Conservation (phyloP, 2,888 invertebrate genomes). For the Dasypolia templi region DNA sequence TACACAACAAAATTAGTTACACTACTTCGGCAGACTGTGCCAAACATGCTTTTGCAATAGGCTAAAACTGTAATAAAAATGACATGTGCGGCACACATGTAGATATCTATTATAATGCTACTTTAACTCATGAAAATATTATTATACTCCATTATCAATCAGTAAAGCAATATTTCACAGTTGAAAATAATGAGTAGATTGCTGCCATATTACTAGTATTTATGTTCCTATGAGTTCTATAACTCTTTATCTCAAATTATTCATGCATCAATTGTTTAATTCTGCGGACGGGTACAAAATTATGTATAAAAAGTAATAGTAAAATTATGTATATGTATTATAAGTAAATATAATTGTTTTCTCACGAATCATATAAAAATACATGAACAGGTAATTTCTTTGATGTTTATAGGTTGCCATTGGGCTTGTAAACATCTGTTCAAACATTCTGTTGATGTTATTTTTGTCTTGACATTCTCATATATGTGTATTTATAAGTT, state of each 20-base stretch:
- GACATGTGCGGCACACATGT: neutral
- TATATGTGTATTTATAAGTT: neutral
- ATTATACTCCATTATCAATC: neutral
- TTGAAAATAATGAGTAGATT: neutral
- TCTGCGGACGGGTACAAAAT: neutral
- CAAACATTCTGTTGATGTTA: neutral
- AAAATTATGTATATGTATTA: too few species aligned
- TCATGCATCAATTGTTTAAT: neutral
- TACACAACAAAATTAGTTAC: slow-evolving; percentile 41
- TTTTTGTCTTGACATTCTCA: neutral
- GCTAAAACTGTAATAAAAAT: slow-evolving; percentile 25
- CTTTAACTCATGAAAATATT: slow-evolving; percentile 2
- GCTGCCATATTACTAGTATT: neutral
- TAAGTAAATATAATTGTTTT: neutral
- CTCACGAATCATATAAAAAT: too few species aligned
- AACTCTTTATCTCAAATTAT: neutral
- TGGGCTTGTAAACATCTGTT: slow-evolving; percentile 21
- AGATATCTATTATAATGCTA: neutral
- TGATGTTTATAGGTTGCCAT: neutral
- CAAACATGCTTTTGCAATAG: slow-evolving; percentile 53
- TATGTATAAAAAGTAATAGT: neutral
- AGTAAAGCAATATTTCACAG: neutral
- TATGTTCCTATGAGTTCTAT: neutral
- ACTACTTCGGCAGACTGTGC: slow-evolving; percentile 30
- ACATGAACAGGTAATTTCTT: neutral